Evolutionary conservation across 2,113 vertebrate genomes (phyloP).

Genomic region (Psittacus erithacus): DNA sequence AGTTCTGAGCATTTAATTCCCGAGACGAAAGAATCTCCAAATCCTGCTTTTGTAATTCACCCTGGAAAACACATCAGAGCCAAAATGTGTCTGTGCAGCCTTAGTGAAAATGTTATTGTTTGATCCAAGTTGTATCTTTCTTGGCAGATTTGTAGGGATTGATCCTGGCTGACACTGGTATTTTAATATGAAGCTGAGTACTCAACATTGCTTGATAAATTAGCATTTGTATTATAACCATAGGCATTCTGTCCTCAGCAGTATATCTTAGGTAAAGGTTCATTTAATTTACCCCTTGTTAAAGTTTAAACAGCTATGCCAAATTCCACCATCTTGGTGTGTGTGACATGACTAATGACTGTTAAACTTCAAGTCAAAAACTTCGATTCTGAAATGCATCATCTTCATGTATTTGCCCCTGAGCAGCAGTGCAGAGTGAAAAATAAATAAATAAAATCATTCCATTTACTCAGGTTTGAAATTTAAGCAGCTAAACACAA

Average conservation of each 20-base stretch:
- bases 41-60: constrained; percentile 58
- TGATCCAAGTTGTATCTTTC: constrained; percentile 56
- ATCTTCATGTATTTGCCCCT: not conserved
- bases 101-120: constrained; percentile 33
- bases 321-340: constrained; percentile 25
- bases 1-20: constrained; percentile 58
- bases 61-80: constrained; percentile 49
- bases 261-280: constrained; percentile 18
- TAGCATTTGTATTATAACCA: not conserved
- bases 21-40: constrained; percentile 17
- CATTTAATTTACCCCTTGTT: constrained; percentile 14
- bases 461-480: not conserved
- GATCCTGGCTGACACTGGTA: constrained; percentile 23
- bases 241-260: not conserved
- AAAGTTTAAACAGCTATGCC: constrained; percentile 26
- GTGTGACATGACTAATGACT: constrained; percentile 19
- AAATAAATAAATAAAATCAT: not conserved
- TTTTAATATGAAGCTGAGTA: not conserved
- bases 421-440: fast-evolving
- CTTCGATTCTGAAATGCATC: not conserved
- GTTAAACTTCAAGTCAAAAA: constrained; percentile 12
- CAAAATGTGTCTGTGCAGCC: constrained; percentile 22
- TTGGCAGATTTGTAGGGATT: constrained; percentile 48
- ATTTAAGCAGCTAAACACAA: not conserved
- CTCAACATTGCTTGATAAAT: constrained; percentile 1